Evolutionary conservation across 2,888 invertebrate species (phyloP).

Genomic region (Lamellibrachia satsuma): DNA sequence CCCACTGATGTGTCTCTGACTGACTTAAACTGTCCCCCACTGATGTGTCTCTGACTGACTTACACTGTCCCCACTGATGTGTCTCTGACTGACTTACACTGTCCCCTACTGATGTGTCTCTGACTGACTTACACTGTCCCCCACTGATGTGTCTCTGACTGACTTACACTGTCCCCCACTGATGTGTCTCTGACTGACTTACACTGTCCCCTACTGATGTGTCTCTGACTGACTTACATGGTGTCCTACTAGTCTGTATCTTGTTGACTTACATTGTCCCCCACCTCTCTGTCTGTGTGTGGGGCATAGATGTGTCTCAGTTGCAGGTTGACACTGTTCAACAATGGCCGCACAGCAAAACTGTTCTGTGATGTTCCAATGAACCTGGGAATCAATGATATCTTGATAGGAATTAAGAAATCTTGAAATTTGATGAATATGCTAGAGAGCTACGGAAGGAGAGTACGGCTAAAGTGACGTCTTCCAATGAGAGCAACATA

Average conservation of each 20-base stretch:
- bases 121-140: too few species aligned
- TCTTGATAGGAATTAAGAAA: neutral
- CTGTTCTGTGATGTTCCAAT: constrained; percentile 56
- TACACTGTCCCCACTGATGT: too few species aligned
- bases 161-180: too few species aligned
- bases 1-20: too few species aligned
- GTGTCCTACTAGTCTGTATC: neutral
- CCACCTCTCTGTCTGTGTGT: neutral
- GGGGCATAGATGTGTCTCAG: constrained; percentile 40
- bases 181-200: neutral
- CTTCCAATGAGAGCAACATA: neutral
- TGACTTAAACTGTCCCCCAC: too few species aligned
- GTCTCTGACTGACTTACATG: neutral
- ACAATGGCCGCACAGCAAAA: constrained; percentile 46
- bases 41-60: too few species aligned
- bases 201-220: neutral
- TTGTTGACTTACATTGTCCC: neutral
- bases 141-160: too few species aligned
- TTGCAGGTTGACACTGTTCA: constrained; percentile 47
- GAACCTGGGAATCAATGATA: constrained; percentile 45
- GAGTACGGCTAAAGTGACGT: too few species aligned
- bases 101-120: too few species aligned
- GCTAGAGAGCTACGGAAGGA: too few species aligned
- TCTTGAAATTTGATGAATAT: too few species aligned
- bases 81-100: too few species aligned